A percentile compares a stretch with the other conserved stretches of the same genome.
phyloP scores from a whole-genome alignment of 2,113 vertebrate genomes.

The Perca fluviatilis region DNA sequence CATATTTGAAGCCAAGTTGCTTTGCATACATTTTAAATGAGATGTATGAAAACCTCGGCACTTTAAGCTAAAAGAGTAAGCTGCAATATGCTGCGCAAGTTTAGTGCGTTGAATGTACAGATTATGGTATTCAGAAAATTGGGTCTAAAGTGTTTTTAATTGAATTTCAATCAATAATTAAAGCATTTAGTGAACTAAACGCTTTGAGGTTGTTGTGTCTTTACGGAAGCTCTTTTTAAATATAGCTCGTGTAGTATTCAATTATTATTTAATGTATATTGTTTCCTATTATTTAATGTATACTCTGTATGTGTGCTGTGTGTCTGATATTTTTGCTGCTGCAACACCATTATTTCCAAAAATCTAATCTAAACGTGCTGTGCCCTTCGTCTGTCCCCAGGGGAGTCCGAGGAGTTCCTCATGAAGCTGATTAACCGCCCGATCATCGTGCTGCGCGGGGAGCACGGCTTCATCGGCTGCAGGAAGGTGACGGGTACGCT shows the following conservation, averaged over 20 bases:
- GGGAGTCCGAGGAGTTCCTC: slow-evolving; percentile 93
- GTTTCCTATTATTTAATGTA: too few relatives aligned
- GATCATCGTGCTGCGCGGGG: slow-evolving; percentile 95
- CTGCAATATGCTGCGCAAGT: background rate
- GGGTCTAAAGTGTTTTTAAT: background rate
- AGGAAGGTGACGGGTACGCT: slow-evolving; percentile 96
- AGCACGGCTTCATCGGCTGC: slow-evolving; percentile 98
- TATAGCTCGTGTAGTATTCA: too few relatives aligned
- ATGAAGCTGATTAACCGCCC: slow-evolving; percentile 99
- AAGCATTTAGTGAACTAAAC: background rate
- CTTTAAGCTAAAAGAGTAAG: background rate
- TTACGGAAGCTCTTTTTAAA: too few relatives aligned
- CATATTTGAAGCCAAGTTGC: slow-evolving; percentile 25
- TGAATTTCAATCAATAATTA: background rate
- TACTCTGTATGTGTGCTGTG: too few relatives aligned
- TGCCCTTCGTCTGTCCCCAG: slow-evolving; percentile 70
- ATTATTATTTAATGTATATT: too few relatives aligned
- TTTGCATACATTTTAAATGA: slow-evolving; percentile 28
- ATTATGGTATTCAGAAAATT: background rate
- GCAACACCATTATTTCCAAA: too few relatives aligned
- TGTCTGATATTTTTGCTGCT: too few relatives aligned
- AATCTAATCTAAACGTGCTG: background rate
- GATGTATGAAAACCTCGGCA: background rate
- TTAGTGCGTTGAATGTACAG: background rate
- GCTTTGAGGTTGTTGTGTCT: background rate